Evolutionary conservation across 2,797 vertebrate genomes (phyloP).

Genomic region (Chelmon rostratus): DNA sequence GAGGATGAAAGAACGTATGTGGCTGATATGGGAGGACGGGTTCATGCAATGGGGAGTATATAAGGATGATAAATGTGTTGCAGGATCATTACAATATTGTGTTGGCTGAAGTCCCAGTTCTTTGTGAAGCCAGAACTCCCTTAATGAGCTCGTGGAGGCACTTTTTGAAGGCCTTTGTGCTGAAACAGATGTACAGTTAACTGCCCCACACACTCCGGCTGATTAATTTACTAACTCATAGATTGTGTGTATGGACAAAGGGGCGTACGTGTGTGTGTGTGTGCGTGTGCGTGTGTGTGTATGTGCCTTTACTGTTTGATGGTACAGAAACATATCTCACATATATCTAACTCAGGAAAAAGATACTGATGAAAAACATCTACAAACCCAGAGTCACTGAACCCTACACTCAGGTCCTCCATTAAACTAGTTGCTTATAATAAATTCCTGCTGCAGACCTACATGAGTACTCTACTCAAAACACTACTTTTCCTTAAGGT

Average conservation of each 20-base stretch:
- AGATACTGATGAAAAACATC: not conserved
- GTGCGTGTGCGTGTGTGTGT: not conserved
- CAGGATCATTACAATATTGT: conserved; percentile 37
- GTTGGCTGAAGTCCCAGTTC: conserved; percentile 61
- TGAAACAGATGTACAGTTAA: conserved; percentile 58
- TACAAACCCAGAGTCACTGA: not conserved
- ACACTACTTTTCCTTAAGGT: too few species aligned
- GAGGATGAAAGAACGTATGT: conserved; percentile 31
- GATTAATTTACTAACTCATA: conserved; percentile 54
- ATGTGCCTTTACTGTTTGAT: not conserved
- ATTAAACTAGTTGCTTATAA: not conserved
- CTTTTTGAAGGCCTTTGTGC: conserved; percentile 35
- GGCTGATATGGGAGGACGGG: conserved; percentile 27
- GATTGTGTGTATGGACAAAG: not conserved
- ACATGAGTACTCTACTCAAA: not conserved
- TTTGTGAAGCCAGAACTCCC: conserved; percentile 44
- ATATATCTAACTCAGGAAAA: conserved; percentile 4
- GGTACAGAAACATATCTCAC: conserved; percentile 10
- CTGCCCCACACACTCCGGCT: conserved; percentile 35
- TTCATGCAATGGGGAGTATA: conserved; percentile 38
- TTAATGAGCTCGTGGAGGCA: conserved; percentile 55
- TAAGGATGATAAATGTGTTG: conserved; percentile 58
- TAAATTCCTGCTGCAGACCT: not conserved
- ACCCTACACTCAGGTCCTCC: not conserved
- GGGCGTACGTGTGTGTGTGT: not conserved